phyloP scores from a whole-genome alignment of 2,888 invertebrate species.

The Mamestra brassicae region DNA sequence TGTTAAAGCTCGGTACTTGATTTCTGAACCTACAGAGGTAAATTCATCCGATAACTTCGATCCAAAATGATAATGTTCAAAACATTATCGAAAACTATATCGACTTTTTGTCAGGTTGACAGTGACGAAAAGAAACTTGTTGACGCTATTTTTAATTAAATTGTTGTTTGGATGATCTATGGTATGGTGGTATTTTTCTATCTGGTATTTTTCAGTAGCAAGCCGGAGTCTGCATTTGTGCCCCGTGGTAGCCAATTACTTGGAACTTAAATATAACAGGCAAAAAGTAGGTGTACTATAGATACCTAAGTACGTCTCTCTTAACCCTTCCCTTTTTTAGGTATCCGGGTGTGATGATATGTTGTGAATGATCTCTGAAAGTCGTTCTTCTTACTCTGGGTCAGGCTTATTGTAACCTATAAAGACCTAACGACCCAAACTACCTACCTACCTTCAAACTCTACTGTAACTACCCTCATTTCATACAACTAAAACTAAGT shows the following conservation, averaged over 20 bases:
- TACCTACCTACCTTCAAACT: not conserved
- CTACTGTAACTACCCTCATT: not conserved
- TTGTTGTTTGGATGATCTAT: not conserved
- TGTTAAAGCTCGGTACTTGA: not conserved
- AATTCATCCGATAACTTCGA: not conserved
- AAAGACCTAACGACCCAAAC: constrained; percentile 1
- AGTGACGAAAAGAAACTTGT: not conserved
- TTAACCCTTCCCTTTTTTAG: no score
- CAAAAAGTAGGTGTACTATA: not conserved
- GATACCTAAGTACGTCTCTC: no score
- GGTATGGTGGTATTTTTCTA: not conserved
- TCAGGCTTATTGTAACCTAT: not conserved
- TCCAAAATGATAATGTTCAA: not conserved
- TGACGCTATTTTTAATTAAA: not conserved
- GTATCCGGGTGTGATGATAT: no score
- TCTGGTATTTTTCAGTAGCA: no score
- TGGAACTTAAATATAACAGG: not conserved
- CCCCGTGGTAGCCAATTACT: not conserved
- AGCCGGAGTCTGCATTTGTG: no score
- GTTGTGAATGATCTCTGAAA: not conserved
- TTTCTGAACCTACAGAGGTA: not conserved
- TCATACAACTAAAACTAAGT: constrained; percentile 16
- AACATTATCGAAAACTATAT: not conserved
- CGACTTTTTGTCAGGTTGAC: not conserved
- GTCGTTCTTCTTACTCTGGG: not conserved